Evolutionary conservation across 2,797 vertebrate species (phyloP), one percentile per base, ranked within the genome.

Genomic region (Poeciliopsis gracilis): DNA sequence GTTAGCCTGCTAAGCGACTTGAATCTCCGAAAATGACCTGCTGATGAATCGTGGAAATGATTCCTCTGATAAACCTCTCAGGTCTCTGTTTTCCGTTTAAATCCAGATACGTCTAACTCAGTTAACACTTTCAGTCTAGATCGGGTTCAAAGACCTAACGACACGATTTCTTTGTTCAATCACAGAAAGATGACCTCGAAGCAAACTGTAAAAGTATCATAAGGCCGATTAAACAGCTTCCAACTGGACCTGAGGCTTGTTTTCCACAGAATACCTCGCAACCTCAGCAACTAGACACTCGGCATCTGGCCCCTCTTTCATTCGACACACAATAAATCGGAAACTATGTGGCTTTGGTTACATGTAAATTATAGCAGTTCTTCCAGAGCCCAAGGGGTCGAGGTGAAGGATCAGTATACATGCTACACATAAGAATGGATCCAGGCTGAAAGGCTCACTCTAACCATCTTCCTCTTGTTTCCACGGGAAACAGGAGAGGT

Each of bases 281-380:
- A 89, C 85, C 53, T 77, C 76, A 72, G 93, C 88, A 93, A 95
- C 90, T 85, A 88, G 90, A 93, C 93, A 93, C 94, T 90, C 72
- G 1, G 88, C 91, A 88, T 92, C 85, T 90, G 91, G 90, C 87
- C 90, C 91, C 87, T 86, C 90, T 92, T 95, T 95, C 93, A 94
- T 93, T 85, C 70, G 57, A 77, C 83, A 89, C 91, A 95, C 95
- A 95, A 95, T 95, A 94, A 90, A 89, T 88, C 66, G 81, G 90
- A 92, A 93, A 91, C 88, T 91, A 91, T 93, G 88, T 76, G 87
- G 89, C 83, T 95, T 93, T 88, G 84, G 93, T 95, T 95, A 95
- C 94, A 91, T 92, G 94, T 93, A 93, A 94, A 95, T 94, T 91
- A 95, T 94, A 95, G 92, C 90, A 87, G 86, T 67, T 90, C 90